Percentiles rank a stretch among this genome's conserved stretches.
Evolutionary conservation across 2,113 vertebrate genomes (phyloP).

Genomic region (Ceyx melanurus): DNA sequence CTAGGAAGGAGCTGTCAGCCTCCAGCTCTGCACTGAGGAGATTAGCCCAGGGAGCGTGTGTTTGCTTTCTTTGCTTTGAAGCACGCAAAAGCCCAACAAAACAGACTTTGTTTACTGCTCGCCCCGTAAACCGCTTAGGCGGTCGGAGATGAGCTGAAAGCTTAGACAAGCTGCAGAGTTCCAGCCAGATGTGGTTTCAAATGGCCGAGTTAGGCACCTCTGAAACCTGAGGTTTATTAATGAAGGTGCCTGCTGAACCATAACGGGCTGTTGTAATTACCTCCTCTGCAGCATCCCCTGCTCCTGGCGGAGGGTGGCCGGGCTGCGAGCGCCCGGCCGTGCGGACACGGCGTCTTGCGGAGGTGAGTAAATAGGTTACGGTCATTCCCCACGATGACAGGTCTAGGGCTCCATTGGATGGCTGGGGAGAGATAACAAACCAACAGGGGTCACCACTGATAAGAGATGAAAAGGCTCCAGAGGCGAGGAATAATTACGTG

Average conservation of each 20-base stretch:
- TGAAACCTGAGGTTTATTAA: conserved; percentile 57
- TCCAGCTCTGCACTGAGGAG: neutral
- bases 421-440: conserved; percentile 48
- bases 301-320: neutral
- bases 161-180: conserved; percentile 12
- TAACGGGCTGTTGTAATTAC: conserved; percentile 49
- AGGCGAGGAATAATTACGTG: neutral
- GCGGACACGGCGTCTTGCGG: neutral
- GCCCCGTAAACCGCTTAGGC: conserved; percentile 39
- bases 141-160: neutral
- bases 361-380: neutral
- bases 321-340: neutral
- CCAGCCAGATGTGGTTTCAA: conserved; percentile 42
- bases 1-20: conserved; percentile 7
- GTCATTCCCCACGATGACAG: conserved; percentile 9
- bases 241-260: conserved; percentile 47
- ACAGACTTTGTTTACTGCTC: conserved; percentile 55
- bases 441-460: neutral
- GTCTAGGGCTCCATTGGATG: neutral
- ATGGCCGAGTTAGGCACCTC: conserved; percentile 28
- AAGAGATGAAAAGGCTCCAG: neutral
- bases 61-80: conserved; percentile 42
- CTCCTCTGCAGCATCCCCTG: neutral
- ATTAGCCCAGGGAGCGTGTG: neutral
- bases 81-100: conserved; percentile 38